Evolutionary conservation across 2,888 invertebrate genomes (phyloP), one percentile per base, ranked within the genome.

Genomic region (Brenthis ino): DNA sequence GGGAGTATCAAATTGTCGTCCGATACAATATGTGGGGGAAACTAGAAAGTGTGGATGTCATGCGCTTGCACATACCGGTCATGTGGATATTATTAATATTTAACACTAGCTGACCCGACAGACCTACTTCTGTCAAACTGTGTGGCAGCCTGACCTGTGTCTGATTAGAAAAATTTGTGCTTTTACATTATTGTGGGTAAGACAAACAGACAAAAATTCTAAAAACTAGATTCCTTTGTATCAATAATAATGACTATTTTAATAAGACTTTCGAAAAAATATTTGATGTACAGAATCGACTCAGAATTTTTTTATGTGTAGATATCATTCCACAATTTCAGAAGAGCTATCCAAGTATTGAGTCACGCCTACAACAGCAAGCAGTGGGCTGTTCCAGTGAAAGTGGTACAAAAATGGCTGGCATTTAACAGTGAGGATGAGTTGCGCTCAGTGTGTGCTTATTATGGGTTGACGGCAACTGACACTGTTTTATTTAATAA

Each of bases 341-440:
- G 95, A 76, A 84, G 81, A 65, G 93, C 94, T 2, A 82, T 95
- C 5, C 78, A 83, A 78, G 89, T 93, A 1, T 90, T 96, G 93
- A 92, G 93, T 71, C 77, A 82, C 14, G 95, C 94, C 2, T 96
- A 95, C 82, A 94, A 89, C 81, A 94, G 92, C 76, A 93, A 93
- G 81, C 89, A 86, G 51, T 83, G 94, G 14, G 82, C 84, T 0
- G 94, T 94, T 75, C 94, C 95, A 0, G 76, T 86, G 37, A 67
- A 76, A 0, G 83, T 85, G 67, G 76, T 96, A 16, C 82, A 87
- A 70, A 77, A 85, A 6, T 85, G 94, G 81, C 81, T 95, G 43
- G 77, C 91, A 1, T 94, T 94, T 76, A 81, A 85, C 64, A 85
- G 83, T 63, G 80, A 80, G 20, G 79, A 79, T 2, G 91, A 93